These are phyloP conservation scores for Aleiodes testaceus DNA, from an alignment of 2,888 invertebrate genomes.

Conservation along the genomic window DNA sequence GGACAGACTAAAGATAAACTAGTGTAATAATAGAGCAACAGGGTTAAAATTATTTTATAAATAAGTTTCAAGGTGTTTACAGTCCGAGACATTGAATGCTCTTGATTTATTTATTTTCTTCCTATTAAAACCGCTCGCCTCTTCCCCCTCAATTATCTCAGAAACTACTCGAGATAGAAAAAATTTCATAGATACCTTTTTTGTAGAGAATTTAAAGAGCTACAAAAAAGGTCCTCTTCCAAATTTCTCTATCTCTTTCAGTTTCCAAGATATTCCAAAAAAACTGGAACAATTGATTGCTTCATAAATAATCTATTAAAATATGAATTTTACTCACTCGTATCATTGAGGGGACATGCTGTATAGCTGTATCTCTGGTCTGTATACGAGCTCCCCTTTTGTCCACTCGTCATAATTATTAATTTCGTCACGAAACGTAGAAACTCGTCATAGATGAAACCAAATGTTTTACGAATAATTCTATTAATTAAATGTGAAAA, in stretches of 20 bases:
- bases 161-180: too few relatives aligned
- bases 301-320: too few relatives aligned
- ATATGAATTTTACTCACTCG: slow-evolving; percentile 56
- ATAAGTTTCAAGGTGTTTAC: slow-evolving; percentile 59
- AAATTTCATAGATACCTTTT: too few relatives aligned
- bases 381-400: slow-evolving; percentile 60
- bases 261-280: too few relatives aligned
- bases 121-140: too few relatives aligned
- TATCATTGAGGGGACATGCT: slow-evolving; percentile 67
- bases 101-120: too few relatives aligned
- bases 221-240: too few relatives aligned
- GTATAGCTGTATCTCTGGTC: slow-evolving; percentile 66
- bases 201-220: neutral
- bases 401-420: slow-evolving; percentile 65
- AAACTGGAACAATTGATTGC: neutral
- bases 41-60: slow-evolving; percentile 56
- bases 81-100: slow-evolving; percentile 10
- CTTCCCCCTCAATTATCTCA: neutral
- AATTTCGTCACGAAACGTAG: slow-evolving; percentile 66
- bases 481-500: too few relatives aligned
- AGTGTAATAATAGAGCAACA: slow-evolving; percentile 53
- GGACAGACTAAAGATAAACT: slow-evolving; percentile 53
- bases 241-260: too few relatives aligned
- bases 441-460: slow-evolving; percentile 67
- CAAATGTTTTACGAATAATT: slow-evolving; percentile 59